Evolutionary conservation across 2,113 vertebrate species (phyloP), one percentile per base, ranked within the genome.

Genomic region (Helogale parvula): DNA sequence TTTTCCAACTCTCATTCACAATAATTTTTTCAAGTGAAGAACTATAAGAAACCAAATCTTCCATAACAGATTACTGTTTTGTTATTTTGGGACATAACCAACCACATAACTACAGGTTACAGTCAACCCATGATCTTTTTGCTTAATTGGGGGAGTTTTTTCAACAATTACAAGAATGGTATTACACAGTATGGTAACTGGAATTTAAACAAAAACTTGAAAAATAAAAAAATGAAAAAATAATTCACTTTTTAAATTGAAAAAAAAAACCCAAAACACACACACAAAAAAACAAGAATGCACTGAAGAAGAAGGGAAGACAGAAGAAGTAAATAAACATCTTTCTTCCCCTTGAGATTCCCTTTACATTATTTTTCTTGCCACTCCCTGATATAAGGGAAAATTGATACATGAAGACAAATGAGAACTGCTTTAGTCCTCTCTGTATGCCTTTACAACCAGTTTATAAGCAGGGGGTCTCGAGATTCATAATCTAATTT

Each of bases 301-400:
- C 94, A 29, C 16, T 54, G 38, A 96, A 94, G 33, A 23, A 88
- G 66, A 87, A 89, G 87, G 66, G 69, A 96, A 83, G 14, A 86
- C 2, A 74, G 5, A 19, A 91, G 93, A 19, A 91, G 93, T 54
- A 68, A 35, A 88, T 7, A 72, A 13, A 87, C 3, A 1, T 65
- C 7, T 93, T 11, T 95, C 52, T 54, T 23, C n/a, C 12, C 31
- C 14, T 13, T 38, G 45, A 97, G 57, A 79, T 13, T 38, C 35
- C 57, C 12, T 68, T 88, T 81, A 69, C 66, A 77, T 74, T 85
- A 41, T 33, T 50, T 23, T n/a, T 88, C 50, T 60, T 88, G 35
- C n/a, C 10, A 47, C 19, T 85, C 25, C 79, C 8, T 60, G 5
- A 69, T 31, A 54, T 12, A 74, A 94, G 84, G 41, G 60, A 83